Evolutionary conservation across 1,140 invertebrate genomes (phyloP).

Genomic region (Ceratitis capitata): DNA sequence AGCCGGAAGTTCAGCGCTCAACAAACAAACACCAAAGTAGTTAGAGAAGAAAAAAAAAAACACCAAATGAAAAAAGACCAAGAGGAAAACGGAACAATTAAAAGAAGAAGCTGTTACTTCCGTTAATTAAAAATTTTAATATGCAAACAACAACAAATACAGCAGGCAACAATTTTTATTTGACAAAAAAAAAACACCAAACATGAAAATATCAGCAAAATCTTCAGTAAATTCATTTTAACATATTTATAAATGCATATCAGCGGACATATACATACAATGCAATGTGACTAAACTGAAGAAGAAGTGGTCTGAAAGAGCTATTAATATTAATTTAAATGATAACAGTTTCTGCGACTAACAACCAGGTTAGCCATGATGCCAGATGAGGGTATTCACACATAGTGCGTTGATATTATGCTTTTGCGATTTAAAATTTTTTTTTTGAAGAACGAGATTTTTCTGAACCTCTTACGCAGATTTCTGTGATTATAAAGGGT

Average conservation of each 20-base stretch:
- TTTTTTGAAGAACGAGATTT: too few relatives aligned
- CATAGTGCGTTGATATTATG: not conserved
- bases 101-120: conserved; percentile 4
- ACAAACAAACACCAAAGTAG: not conserved
- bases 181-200: not conserved
- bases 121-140: conserved; percentile 24
- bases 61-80: not conserved
- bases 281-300: not conserved
- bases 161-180: not conserved
- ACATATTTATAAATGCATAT: not conserved
- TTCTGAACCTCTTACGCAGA: too few relatives aligned
- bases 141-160: not conserved
- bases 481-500: too few relatives aligned
- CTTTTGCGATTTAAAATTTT: not conserved
- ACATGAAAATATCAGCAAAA: not conserved
- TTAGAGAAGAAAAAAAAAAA: not conserved
- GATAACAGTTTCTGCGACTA: not conserved
- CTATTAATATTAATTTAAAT: conserved; percentile 9
- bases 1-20: conserved; percentile 8
- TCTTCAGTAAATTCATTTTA: not conserved
- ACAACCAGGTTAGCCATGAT: not conserved
- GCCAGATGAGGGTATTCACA: not conserved
- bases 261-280: not conserved
- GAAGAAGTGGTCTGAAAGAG: not conserved
- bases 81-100: not conserved